Evolutionary conservation across 2,797 vertebrate genomes (phyloP).

Genomic region (Sebastes cheni): DNA sequence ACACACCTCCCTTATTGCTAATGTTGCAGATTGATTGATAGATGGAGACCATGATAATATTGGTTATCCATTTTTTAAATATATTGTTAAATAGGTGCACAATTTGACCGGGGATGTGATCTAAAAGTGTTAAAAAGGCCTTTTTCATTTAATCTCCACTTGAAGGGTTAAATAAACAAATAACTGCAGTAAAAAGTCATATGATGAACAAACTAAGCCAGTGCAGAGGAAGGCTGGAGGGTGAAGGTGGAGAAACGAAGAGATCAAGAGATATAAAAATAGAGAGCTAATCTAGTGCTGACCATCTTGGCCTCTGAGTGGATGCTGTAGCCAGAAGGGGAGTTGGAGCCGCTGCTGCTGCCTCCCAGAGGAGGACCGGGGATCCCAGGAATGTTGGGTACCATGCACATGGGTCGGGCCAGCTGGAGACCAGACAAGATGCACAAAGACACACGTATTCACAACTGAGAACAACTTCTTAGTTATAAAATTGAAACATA

Average conservation of each 20-base stretch:
- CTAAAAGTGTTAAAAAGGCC: background rate
- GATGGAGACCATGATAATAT: too few species aligned
- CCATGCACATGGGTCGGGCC: constrained; percentile 93
- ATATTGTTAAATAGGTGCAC: background rate
- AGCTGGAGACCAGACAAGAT: constrained; percentile 80
- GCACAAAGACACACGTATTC: constrained; percentile 38
- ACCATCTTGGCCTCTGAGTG: constrained; percentile 98
- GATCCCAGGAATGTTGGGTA: constrained; percentile 98
- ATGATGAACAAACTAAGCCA: constrained; percentile 64
- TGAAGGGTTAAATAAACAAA: constrained; percentile 51
- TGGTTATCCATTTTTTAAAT: too few species aligned
- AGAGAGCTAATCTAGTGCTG: constrained; percentile 75
- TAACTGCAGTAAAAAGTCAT: constrained; percentile 60
- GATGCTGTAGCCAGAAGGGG: constrained; percentile 90
- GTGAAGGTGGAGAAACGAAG: constrained; percentile 55
- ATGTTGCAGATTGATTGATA: too few species aligned
- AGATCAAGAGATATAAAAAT: constrained; percentile 69
- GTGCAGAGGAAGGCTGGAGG: constrained; percentile 53
- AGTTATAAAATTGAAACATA: background rate
- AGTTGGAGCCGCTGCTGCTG: constrained; percentile 90
- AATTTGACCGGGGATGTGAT: background rate
- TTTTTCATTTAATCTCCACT: background rate
- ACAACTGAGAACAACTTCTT: constrained; percentile 12
- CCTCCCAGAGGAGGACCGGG: constrained; percentile 93
- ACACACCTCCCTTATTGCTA: too few species aligned